phyloP scores from a whole-genome alignment of 2,113 vertebrate genomes.

The Halcyon senegalensis region DNA sequence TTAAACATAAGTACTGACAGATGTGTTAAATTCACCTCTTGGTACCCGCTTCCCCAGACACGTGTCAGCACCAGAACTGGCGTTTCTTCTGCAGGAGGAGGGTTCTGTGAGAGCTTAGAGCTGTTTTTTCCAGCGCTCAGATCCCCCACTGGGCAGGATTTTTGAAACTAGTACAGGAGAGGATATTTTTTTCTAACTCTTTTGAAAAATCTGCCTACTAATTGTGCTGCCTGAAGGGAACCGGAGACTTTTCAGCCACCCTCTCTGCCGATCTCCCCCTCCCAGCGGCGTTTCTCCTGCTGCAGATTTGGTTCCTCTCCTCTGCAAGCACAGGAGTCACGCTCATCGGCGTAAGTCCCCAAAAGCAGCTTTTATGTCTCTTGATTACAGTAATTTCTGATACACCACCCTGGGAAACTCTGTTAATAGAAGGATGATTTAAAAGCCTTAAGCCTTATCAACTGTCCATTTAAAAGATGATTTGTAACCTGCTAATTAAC shows the following conservation, averaged over 20 bases:
- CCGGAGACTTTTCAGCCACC: not conserved
- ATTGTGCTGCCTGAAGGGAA: conserved; percentile 17
- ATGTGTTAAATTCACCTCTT: not conserved
- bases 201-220: conserved; percentile 4
- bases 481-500: conserved; percentile 56
- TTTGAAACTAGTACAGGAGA: not conserved
- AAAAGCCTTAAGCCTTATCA: conserved; percentile 26
- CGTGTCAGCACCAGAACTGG: not conserved
- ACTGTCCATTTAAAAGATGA: conserved; percentile 32
- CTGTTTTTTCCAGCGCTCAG: not conserved
- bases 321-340: not conserved
- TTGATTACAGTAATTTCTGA: not conserved
- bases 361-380: not conserved
- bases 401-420: not conserved
- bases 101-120: not conserved
- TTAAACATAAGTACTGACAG: not conserved
- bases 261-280: not conserved
- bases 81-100: not conserved
- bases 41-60: not conserved
- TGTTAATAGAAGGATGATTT: conserved; percentile 25
- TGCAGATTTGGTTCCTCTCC: not conserved
- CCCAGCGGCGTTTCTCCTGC: not conserved
- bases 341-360: not conserved
- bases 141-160: conserved; percentile 4
- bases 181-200: not conserved